Base-by-base conservation (phyloP, 2,113 vertebrate species). In the Apodemus sylvaticus region DNA sequence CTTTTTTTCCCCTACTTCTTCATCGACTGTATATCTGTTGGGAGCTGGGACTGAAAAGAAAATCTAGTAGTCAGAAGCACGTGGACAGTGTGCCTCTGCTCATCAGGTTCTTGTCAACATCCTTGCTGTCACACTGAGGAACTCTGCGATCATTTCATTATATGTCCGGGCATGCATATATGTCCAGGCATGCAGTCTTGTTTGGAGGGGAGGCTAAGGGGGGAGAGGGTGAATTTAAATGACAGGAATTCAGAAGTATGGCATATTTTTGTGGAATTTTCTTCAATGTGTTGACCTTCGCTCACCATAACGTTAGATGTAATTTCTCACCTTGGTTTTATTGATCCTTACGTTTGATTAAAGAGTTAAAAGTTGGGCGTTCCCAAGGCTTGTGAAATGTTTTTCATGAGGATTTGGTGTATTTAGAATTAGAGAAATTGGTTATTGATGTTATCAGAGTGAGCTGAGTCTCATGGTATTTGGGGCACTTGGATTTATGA, bases 21-120 rank as follows among this genome's bases (percentile, higher is more conserved):
- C 51, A 66, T 48, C 91, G 55, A 60, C 68, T 74, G 12, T 85
- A 20, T 66, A 45, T 86, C 60, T 77, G 20, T 71, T 93, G 82
- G 64, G 17, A 96, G 58, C 89, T 88, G 60, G 71, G 64, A 90
- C 16, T 62, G 2, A 89, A 82, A n/a, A 94, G 51, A 93, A 93
- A 88, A 85, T 26, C 62, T 83, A 81, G 22, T 79, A 5, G 48
- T 71, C 77, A 53, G 34, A 81, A 66, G 29, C 1, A 9, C 70
- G 4, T 45, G 51, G 36, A 55, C 81, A 78, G 24, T 3, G 4
- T 39, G 20, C 31, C 2, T 3, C 74, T 64, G 42, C n/a, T 45
- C 26, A 64, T 19, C 29, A 31, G 4, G 76, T 1, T 86, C 39
- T 90, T 77, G 31, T 3, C 64, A 66, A 71, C 3, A 19, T n/a